Evolutionary conservation across 2,797 vertebrate species (phyloP).

Genomic region (Betta splendens): DNA sequence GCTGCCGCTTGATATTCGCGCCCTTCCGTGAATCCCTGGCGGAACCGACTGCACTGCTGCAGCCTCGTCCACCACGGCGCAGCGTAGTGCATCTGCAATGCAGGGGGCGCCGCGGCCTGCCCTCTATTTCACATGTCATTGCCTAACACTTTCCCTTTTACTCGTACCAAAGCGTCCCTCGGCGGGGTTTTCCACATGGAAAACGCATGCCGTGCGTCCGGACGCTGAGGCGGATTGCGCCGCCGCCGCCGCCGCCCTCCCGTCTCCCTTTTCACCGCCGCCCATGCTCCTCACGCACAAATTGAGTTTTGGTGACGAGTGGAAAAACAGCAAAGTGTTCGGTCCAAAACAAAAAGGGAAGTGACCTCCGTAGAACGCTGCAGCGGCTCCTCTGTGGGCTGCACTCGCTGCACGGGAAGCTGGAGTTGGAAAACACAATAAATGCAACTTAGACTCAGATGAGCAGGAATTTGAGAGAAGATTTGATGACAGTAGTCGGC

Average conservation of each 20-base stretch:
- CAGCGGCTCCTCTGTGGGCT: conserved; percentile 21
- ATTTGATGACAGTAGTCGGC: conserved; percentile 8
- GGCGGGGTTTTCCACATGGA: conserved; percentile 70
- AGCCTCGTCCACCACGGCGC: conserved; percentile 60
- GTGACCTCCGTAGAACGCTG: conserved; percentile 28
- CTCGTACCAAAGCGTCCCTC: conserved; percentile 75
- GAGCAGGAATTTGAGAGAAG: conserved; percentile 7
- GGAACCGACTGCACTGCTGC: conserved; percentile 47
- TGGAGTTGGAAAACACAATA: neutral
- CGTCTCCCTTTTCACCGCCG: conserved; percentile 31
- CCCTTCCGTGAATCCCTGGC: conserved; percentile 27
- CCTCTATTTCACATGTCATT: conserved; percentile 82
- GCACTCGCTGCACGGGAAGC: conserved; percentile 1
- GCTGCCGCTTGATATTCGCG: conserved; percentile 11
- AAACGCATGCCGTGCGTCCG: conserved; percentile 61
- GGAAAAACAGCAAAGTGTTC: conserved; percentile 41
- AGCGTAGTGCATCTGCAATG: conserved; percentile 78
- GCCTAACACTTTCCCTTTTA: conserved; percentile 74
- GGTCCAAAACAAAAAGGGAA: conserved; percentile 30
- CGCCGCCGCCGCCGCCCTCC: conserved; percentile 44
- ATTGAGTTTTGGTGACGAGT: conserved; percentile 34
- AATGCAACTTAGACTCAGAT: neutral
- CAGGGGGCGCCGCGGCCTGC: conserved; percentile 70
- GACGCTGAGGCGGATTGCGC: conserved; percentile 62
- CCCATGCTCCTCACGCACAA: conserved; percentile 49